Percentiles rank a stretch among this genome's conserved stretches.
These are phyloP conservation scores for Microcebus lehilahytsara DNA, from an alignment of 2,113 vertebrate species.

Conservation along the genomic window DNA sequence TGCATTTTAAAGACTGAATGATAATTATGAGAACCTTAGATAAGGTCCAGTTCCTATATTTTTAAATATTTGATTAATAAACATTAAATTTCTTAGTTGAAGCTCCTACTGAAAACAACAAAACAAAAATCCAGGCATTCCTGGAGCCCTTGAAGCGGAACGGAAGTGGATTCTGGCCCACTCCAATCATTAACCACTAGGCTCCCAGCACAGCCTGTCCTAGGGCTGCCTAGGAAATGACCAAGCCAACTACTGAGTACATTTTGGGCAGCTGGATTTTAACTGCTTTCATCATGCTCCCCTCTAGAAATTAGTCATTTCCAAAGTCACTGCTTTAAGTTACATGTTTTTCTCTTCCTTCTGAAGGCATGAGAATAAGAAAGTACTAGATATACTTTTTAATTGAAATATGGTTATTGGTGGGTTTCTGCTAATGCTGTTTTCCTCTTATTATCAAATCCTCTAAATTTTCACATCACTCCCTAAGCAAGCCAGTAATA, in stretches of 20 bases:
- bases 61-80: conserved; percentile 37
- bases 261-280: not conserved
- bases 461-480: not conserved
- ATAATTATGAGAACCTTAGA: not conserved
- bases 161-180: not conserved
- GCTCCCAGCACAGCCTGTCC: not conserved
- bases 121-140: conserved; percentile 67
- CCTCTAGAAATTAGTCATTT: not conserved
- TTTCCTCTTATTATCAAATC: conserved; percentile 1
- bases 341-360: not conserved
- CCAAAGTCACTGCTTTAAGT: not conserved
- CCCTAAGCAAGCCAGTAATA: not conserved
- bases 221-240: not conserved
- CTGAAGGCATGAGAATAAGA: not conserved
- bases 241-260: not conserved
- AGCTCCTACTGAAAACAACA: conserved; percentile 39
- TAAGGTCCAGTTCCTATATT: not conserved
- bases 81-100: conserved; percentile 47
- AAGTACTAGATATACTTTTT: not conserved
- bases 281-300: not conserved
- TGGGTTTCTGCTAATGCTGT: not conserved
- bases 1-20: not conserved
- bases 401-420: not conserved
- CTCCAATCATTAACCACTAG: conserved; percentile 50
- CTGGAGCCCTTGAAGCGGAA: conserved; percentile 52